phyloP scores from a whole-genome alignment of 2,113 vertebrate genomes.

The Perca flavescens region DNA sequence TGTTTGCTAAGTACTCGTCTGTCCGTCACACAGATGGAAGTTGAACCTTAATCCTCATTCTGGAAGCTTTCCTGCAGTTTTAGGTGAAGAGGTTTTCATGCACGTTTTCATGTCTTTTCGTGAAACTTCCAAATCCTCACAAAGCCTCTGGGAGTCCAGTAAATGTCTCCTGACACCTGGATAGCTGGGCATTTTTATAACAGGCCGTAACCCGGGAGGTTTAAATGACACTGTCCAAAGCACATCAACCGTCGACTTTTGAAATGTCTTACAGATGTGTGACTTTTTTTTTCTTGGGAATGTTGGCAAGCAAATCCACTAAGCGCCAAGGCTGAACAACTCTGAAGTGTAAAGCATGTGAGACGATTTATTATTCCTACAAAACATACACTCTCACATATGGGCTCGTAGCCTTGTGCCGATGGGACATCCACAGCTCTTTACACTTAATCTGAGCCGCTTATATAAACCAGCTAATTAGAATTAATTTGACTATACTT shows the following conservation, averaged over 20 bases:
- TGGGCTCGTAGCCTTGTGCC: constrained; percentile 57
- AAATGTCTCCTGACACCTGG: constrained; percentile 79
- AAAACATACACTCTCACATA: constrained; percentile 65
- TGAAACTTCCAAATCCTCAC: constrained; percentile 73
- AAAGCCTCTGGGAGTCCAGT: constrained; percentile 63
- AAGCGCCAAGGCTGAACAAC: constrained; percentile 61
- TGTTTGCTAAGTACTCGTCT: constrained; percentile 82
- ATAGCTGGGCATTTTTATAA: constrained; percentile 67
- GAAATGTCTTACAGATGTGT: constrained; percentile 83
- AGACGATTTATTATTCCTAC: constrained; percentile 77
- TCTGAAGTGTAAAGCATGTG: constrained; percentile 75
- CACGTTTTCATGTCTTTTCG: constrained; percentile 68
- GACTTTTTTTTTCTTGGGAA: constrained; percentile 39
- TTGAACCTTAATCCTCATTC: constrained; percentile 80
- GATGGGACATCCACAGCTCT: constrained; percentile 63
- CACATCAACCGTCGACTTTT: constrained; percentile 72
- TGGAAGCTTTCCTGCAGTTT: constrained; percentile 76
- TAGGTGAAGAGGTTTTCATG: constrained; percentile 81
- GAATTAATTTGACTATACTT: constrained; percentile 72
- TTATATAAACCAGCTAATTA: constrained; percentile 80
- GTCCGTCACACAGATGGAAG: constrained; percentile 80
- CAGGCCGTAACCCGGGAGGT: constrained; percentile 71
- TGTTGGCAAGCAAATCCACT: constrained; percentile 66
- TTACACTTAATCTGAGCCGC: constrained; percentile 65
- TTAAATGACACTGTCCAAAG: constrained; percentile 79